These are phyloP conservation scores for Cynopterus brachyotis DNA, from an alignment of 2,113 vertebrate genomes.

Conservation along the genomic window DNA sequence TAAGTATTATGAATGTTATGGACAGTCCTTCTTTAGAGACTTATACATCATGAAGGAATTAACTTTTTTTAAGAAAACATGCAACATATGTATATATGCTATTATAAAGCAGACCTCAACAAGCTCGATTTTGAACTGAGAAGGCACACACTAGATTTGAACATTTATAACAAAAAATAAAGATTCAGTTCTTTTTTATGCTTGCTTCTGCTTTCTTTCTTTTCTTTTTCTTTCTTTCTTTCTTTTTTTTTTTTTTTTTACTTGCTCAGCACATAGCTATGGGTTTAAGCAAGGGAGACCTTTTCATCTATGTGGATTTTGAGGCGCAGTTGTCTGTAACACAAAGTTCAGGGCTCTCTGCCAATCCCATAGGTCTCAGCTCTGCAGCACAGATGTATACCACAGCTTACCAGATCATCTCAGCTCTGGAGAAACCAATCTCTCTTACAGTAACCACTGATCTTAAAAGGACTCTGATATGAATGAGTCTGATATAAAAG, in stretches of 20 bases:
- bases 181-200: slow-evolving; percentile 32
- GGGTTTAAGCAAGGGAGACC: slow-evolving; percentile 32
- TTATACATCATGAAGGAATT: neutral
- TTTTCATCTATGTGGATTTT: slow-evolving; percentile 35
- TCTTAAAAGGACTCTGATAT: slow-evolving; percentile 45
- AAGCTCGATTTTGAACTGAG: slow-evolving; percentile 1
- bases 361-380: neutral
- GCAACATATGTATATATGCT: neutral
- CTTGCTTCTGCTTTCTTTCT: neutral
- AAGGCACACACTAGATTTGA: neutral
- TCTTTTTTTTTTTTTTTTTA: neutral
- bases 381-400: slow-evolving; percentile 27
- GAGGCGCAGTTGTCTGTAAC: slow-evolving; percentile 37
- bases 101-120: neutral
- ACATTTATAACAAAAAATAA: neutral
- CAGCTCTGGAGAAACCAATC: neutral
- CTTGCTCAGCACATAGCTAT: slow-evolving; percentile 35
- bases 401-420: slow-evolving; percentile 8
- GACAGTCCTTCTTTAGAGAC: neutral
- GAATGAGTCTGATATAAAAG: neutral
- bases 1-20: neutral
- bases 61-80: slow-evolving; percentile 3
- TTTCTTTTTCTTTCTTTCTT: no score
- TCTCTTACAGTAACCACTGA: slow-evolving; percentile 41
- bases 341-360: slow-evolving; percentile 53